These are phyloP conservation scores for Halesus radiatus DNA, from an alignment of 1,140 invertebrate species.

Conservation along the genomic window DNA sequence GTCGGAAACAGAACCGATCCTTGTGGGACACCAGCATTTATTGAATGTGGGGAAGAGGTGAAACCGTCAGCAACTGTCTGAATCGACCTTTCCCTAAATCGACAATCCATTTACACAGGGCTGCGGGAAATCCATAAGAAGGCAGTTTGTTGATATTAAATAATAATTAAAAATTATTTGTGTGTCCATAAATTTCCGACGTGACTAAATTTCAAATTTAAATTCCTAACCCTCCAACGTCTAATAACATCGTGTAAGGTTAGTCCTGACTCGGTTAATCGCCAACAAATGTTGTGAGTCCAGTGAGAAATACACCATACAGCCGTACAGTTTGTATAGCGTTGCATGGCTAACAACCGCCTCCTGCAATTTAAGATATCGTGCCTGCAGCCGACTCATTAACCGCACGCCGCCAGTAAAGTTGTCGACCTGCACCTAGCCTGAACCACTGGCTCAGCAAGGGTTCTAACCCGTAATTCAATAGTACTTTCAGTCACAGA, in stretches of 20 bases:
- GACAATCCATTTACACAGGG: no score
- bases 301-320: not conserved
- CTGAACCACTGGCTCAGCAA: not conserved
- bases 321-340: not conserved
- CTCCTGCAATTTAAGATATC: slow-evolving; percentile 42
- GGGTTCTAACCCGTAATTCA: not conserved
- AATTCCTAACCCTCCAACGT: no score
- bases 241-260: not conserved
- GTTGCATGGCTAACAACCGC: not conserved
- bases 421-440: slow-evolving; percentile 44
- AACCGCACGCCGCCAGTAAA: slow-evolving; percentile 37
- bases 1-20: no score
- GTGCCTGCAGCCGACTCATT: slow-evolving; percentile 31
- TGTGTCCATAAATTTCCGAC: no score
- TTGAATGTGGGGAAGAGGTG: no score
- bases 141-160: no score
- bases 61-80: no score
- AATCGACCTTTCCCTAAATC: no score
- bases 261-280: not conserved
- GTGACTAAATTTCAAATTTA: not conserved
- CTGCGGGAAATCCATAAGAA: no score
- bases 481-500: no score
- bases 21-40: no score
- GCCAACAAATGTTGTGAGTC: not conserved
- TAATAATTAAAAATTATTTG: no score